Conservation (phyloP, 2,797 vertebrate species). For the Myotis planiceps region DNA sequence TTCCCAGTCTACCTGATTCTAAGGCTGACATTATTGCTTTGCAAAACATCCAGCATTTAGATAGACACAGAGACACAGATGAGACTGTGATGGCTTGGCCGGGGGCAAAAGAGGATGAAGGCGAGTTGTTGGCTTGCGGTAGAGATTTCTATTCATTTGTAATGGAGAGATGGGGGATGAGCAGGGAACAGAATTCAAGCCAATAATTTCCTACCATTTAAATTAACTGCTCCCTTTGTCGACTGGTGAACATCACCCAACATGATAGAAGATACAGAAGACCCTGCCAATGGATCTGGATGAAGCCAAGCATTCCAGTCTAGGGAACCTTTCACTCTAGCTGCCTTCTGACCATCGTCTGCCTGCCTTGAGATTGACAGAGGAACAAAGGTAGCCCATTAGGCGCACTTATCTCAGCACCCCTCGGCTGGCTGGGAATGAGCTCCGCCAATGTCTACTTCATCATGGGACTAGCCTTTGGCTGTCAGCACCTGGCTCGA, state of each 20-base stretch:
- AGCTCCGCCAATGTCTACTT: background rate
- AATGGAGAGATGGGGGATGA: background rate
- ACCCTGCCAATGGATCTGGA: background rate
- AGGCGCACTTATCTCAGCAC: slow-evolving; percentile 27
- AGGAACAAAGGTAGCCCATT: background rate
- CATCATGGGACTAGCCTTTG: background rate
- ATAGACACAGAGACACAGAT: background rate
- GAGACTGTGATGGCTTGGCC: background rate
- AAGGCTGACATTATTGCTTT: background rate
- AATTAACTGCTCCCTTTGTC: background rate
- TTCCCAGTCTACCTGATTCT: background rate
- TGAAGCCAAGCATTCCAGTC: background rate
- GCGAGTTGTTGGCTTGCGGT: background rate
- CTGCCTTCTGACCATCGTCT: background rate
- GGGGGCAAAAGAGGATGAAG: background rate
- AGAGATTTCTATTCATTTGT: background rate
- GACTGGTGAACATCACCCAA: background rate
- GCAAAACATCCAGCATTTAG: background rate
- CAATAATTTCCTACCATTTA: background rate
- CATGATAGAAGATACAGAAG: background rate
- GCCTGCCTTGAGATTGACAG: background rate
- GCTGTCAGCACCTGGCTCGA: slow-evolving; percentile 55
- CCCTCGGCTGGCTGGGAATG: background rate
- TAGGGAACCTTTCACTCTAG: background rate
- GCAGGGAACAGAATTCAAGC: background rate